Percentiles rank a stretch among this genome's conserved stretches.
These are phyloP conservation scores for Oeneis ivallda DNA, from an alignment of 2,888 invertebrate genomes.

Conservation along the genomic window DNA sequence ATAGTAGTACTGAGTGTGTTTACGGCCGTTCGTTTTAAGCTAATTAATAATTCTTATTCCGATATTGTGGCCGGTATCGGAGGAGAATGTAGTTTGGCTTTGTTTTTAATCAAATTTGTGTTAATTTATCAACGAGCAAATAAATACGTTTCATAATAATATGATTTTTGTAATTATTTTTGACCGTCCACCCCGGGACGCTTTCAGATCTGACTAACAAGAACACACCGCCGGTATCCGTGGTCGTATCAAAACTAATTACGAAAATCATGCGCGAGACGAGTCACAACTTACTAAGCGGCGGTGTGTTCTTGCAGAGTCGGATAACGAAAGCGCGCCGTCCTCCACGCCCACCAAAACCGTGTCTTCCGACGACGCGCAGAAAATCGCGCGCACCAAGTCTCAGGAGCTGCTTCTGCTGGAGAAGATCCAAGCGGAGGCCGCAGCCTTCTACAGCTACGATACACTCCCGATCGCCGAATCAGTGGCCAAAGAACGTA, in stretches of 20 bases:
- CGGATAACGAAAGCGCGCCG: slow-evolving; percentile 87
- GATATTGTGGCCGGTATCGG: slow-evolving; percentile 69
- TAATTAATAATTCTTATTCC: slow-evolving; percentile 63
- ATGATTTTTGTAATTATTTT: slow-evolving; percentile 82
- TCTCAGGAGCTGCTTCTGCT: slow-evolving; percentile 86
- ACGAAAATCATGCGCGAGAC: slow-evolving; percentile 68
- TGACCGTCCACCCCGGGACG: slow-evolving; percentile 67
- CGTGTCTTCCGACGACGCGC: slow-evolving; percentile 60
- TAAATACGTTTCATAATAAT: slow-evolving; percentile 79
- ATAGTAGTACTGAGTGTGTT: slow-evolving; percentile 62
- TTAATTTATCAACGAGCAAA: slow-evolving; percentile 79
- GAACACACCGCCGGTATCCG: slow-evolving; percentile 69
- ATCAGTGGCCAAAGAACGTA: slow-evolving; percentile 50
- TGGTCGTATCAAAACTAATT: slow-evolving; percentile 76
- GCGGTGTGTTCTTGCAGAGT: slow-evolving; percentile 88
- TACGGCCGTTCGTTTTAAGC: slow-evolving; percentile 66
- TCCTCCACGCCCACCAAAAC: slow-evolving; percentile 82
- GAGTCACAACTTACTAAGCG: slow-evolving; percentile 56
- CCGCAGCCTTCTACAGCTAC: slow-evolving; percentile 87
- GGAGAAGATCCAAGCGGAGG: slow-evolving; percentile 86
- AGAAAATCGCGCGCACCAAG: slow-evolving; percentile 73
- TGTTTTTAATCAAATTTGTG: slow-evolving; percentile 77
- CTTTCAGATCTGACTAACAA: slow-evolving; percentile 64
- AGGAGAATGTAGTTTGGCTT: slow-evolving; percentile 72
- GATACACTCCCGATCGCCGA: slow-evolving; percentile 53